Percentiles rank a stretch among this genome's conserved stretches.
Conservation (phyloP, 1,140 invertebrate species). For the Apocrypta bakeri region DNA sequence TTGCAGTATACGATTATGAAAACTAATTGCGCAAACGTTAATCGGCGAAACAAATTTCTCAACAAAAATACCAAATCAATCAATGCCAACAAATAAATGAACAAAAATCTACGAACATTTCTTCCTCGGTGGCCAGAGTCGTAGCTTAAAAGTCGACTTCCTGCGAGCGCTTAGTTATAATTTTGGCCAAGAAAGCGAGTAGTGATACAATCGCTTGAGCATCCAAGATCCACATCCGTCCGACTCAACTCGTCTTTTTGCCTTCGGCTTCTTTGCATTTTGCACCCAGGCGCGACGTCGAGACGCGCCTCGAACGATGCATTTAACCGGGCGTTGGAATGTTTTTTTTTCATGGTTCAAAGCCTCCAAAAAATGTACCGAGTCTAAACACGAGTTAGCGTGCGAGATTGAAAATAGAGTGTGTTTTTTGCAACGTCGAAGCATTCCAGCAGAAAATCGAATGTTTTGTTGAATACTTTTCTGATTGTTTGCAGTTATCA, state of each 20-base stretch:
- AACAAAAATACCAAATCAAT: background rate
- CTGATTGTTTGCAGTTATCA: background rate
- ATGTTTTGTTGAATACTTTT: background rate
- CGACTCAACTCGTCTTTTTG: background rate
- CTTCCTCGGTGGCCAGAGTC: background rate
- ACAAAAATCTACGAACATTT: background rate
- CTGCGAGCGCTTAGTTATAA: conserved; percentile 2
- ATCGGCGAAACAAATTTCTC: background rate
- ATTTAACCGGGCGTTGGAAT: conserved; percentile 9
- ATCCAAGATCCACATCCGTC: background rate
- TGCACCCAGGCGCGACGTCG: background rate
- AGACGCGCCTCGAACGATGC: conserved; percentile 16
- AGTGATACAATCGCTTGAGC: conserved; percentile 36
- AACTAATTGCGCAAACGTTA: background rate
- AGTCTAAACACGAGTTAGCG: conserved; percentile 25
- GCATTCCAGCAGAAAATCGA: background rate
- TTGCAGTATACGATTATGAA: background rate
- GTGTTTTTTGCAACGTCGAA: too few relatives aligned
- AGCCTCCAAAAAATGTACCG: background rate
- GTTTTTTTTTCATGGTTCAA: background rate
- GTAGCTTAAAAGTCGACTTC: conserved; percentile 16
- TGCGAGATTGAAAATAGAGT: conserved; percentile 25
- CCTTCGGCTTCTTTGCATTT: conserved; percentile 33
- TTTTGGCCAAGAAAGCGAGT: conserved; percentile 17
- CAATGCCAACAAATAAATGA: too few relatives aligned